These are phyloP conservation scores for Phalacrocorax carbo DNA, from an alignment of 2,113 vertebrate genomes.

Conservation along the genomic window DNA sequence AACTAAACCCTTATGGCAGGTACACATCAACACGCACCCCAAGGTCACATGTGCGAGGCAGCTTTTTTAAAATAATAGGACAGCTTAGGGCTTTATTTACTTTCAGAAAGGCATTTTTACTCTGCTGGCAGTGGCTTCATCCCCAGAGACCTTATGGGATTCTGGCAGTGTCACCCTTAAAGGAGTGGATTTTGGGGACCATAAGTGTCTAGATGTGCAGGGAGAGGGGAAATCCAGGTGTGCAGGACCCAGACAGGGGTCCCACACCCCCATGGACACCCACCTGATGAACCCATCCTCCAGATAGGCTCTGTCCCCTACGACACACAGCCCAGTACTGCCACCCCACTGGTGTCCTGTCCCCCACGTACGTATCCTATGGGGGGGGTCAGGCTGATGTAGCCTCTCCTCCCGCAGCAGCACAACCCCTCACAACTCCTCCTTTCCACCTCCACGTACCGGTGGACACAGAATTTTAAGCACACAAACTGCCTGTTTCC, in stretches of 20 bases:
- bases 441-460: background rate
- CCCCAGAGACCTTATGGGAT: background rate
- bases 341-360: background rate
- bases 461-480: background rate
- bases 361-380: rapidly evolving
- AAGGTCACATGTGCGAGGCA: background rate
- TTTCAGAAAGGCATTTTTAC: background rate
- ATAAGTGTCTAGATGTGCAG: background rate
- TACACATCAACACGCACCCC: background rate
- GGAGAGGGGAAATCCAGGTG: background rate
- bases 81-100: constrained; percentile 2
- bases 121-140: background rate
- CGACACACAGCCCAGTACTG: background rate
- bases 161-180: background rate
- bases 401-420: background rate
- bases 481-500: background rate
- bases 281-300: background rate
- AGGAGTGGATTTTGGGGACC: background rate
- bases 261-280: rapidly evolving
- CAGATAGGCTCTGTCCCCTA: background rate
- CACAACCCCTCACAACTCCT: no score
- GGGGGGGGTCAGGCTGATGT: background rate
- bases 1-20: constrained; percentile 39
- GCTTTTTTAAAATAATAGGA: constrained; percentile 10
- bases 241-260: background rate